Evolutionary conservation across 2,888 invertebrate genomes (phyloP).

Genomic region (Nipponacmea schrenckii): DNA sequence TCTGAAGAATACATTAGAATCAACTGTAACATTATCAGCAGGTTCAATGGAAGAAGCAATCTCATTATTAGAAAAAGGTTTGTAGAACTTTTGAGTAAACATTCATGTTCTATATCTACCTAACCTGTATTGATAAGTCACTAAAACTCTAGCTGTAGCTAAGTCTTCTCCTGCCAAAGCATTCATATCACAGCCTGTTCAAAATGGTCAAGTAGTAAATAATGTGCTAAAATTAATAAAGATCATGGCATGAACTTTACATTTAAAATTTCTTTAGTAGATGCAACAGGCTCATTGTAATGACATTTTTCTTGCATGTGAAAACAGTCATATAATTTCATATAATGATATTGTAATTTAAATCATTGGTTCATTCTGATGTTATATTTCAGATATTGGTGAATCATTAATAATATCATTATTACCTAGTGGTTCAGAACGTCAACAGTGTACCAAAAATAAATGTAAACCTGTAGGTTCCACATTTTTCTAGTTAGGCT

Average conservation of each 20-base stretch:
- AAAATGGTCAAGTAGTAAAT: too few species aligned
- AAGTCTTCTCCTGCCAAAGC: too few species aligned
- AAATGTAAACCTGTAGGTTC: conserved; percentile 53
- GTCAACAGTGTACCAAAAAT: conserved; percentile 44
- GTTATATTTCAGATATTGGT: conserved; percentile 29
- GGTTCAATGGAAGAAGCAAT: conserved; percentile 42
- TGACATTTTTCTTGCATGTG: background rate
- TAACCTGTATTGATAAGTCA: too few species aligned
- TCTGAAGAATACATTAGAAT: conserved; percentile 34
- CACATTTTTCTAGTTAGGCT: background rate
- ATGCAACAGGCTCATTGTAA: too few species aligned
- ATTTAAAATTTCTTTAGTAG: too few species aligned
- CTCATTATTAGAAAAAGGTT: conserved; percentile 41
- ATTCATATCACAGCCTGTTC: too few species aligned
- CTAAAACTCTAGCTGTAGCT: too few species aligned
- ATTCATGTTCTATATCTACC: too few species aligned
- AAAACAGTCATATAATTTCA: too few species aligned
- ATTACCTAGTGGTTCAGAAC: conserved; percentile 53
- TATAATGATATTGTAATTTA: background rate
- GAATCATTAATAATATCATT: conserved; percentile 29
- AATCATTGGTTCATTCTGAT: background rate
- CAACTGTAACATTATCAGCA: conserved; percentile 30
- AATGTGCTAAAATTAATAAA: too few species aligned
- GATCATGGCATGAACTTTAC: too few species aligned
- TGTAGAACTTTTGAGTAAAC: background rate